Percentiles rank a stretch among this genome's conserved stretches.
Evolutionary conservation across 2,113 vertebrate species (phyloP).

Genomic region (Eclectus roratus): DNA sequence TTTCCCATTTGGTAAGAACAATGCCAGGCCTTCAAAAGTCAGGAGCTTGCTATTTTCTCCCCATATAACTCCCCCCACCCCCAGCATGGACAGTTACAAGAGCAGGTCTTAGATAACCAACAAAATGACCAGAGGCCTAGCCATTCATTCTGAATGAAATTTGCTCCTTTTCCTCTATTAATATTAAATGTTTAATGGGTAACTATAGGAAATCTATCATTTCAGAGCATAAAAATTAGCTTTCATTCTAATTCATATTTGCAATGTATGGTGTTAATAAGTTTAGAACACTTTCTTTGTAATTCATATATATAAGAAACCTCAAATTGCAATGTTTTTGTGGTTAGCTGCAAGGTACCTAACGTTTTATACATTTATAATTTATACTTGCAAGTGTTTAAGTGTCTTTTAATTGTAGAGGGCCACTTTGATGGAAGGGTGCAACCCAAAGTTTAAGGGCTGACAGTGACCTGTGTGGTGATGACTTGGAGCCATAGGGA

Average conservation of each 20-base stretch:
- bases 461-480: neutral
- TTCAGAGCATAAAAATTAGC: neutral
- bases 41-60: neutral
- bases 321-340: neutral
- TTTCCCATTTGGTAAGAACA: neutral
- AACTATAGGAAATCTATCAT: neutral
- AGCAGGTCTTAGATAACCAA: neutral
- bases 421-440: neutral
- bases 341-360: constrained; percentile 1
- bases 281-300: neutral
- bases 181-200: neutral
- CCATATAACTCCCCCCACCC: neutral
- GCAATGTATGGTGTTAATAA: neutral
- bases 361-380: neutral
- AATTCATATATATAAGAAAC: neutral
- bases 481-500: neutral
- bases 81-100: neutral
- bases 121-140: neutral
- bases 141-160: neutral
- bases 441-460: neutral
- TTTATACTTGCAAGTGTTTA: neutral
- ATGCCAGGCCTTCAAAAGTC: neutral
- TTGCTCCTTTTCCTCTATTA: neutral
- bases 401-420: constrained; percentile 1
- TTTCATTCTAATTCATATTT: neutral